Base-by-base conservation (phyloP, 2,888 invertebrate genomes). In the Spatulosminthurus flaviceps region DNA sequence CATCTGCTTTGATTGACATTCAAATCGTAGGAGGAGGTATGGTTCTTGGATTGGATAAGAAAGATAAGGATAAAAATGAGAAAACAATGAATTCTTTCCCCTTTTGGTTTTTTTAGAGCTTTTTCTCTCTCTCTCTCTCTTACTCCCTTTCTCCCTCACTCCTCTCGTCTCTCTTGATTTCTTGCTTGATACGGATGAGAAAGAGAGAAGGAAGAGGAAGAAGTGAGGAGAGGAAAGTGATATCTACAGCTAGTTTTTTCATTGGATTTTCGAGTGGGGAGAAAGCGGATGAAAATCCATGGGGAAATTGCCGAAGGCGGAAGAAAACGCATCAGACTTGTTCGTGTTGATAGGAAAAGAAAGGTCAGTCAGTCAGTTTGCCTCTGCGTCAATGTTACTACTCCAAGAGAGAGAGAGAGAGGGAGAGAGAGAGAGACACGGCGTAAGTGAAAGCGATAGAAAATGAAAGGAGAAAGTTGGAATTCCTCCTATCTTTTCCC, bases 1-100 rank as follows among this genome's bases (percentile, higher is more conserved):
- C 64, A 75, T 75, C 75, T 74, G 34, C 60, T 28, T 74, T 75
- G 75, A 75, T 75, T 60, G 75, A 75, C 75, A 75, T 75, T 75
- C 75, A 75, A 75, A 64, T 75, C 75, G 75, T 74, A 64, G 71
- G 24, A 22, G 43, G 71, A 42, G 71, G 43, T 22, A 72, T 72
- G 71, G 43, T 24, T 74, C 29, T 74, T 28, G 13, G 61, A 29
- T 64, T 1, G 29, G 74, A 64, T 64, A 75, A 75, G 64, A 75
- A 64, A 41, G 26, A 61, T 74, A 34, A 64, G 64, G 75, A 75
- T 74, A 74, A 64, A 75, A 75, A 75, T 75, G 75, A 75, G 75
- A 75, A 75, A 75, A 75, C 75, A 75, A 75, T 75, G 75, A 75
- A 75, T 64, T 24, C 29, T 21, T 74, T 73, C 26, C 29, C 13